These are phyloP conservation scores for Cyprinodon tularosa DNA, from an alignment of 2,113 vertebrate genomes.

Conservation along the genomic window DNA sequence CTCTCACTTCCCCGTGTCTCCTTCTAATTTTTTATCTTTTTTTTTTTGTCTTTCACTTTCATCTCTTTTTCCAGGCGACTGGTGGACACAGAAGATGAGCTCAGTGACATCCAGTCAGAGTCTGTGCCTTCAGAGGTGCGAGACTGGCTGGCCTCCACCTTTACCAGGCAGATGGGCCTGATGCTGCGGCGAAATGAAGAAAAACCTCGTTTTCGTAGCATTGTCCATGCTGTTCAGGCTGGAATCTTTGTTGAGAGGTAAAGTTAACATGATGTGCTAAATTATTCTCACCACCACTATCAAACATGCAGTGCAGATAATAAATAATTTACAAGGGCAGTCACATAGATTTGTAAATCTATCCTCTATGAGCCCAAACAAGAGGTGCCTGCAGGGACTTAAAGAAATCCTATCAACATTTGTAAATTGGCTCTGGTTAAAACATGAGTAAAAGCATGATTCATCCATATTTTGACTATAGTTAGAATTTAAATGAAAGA, in stretches of 20 bases:
- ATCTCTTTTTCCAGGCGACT: constrained; percentile 80
- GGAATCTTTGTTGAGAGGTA: constrained; percentile 99
- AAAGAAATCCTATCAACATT: constrained; percentile 23
- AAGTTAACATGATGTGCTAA: neutral
- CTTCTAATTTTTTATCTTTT: neutral
- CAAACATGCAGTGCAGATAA: neutral
- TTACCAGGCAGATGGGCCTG: constrained; percentile 97
- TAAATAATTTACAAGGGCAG: constrained; percentile 36
- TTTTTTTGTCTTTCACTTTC: constrained; percentile 1
- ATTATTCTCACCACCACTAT: constrained; percentile 4
- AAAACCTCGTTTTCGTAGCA: constrained; percentile 94
- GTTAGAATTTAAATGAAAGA: neutral
- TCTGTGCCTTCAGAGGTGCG: constrained; percentile 97
- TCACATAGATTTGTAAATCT: constrained; percentile 11
- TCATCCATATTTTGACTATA: neutral
- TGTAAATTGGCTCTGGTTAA: constrained; percentile 23
- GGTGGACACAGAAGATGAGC: constrained; percentile 97
- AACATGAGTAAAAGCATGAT: neutral
- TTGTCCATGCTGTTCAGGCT: constrained; percentile 97
- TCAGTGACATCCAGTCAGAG: constrained; percentile 96
- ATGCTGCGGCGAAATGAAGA: constrained; percentile 93
- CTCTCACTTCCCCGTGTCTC: constrained; percentile 14
- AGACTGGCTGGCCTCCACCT: constrained; percentile 98
- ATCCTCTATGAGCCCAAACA: constrained; percentile 18
- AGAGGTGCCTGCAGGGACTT: constrained; percentile 3